Percentiles rank a stretch among this genome's conserved stretches.
phyloP scores from a whole-genome alignment of 2,113 vertebrate genomes.

The Tonatia bakeri region DNA sequence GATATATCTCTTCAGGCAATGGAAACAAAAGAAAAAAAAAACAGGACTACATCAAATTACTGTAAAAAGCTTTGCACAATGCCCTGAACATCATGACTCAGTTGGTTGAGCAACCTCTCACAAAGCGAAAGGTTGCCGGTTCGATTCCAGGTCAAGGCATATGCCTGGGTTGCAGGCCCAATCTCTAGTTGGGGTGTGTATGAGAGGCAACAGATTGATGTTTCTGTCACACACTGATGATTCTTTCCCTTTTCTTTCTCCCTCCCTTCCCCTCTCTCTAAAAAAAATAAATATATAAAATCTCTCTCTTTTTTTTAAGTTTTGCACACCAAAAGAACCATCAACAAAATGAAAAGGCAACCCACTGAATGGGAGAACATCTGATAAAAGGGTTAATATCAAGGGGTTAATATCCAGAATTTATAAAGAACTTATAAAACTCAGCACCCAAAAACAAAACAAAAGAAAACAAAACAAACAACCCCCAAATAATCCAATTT shows the following conservation, averaged over 20 bases:
- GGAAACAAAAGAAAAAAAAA: not conserved
- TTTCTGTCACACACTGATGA: no score
- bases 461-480: no score
- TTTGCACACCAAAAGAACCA: not conserved
- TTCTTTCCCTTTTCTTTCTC: no score
- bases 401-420: not conserved
- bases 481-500: not conserved
- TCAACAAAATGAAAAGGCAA: not conserved
- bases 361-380: not conserved
- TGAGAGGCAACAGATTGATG: no score
- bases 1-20: not conserved
- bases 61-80: not conserved
- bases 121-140: no score
- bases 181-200: no score
- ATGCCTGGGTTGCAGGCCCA: no score
- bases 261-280: no score
- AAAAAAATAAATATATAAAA: no score
- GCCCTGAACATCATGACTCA: no score
- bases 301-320: not conserved
- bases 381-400: not conserved
- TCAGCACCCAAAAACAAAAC: not conserved
- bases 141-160: no score
- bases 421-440: not conserved
- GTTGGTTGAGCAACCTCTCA: no score
- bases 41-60: not conserved